Evolutionary conservation across 2,797 vertebrate species (phyloP), one percentile per base, ranked within the genome.

Genomic region (Oryzias dopingdopingensis): DNA sequence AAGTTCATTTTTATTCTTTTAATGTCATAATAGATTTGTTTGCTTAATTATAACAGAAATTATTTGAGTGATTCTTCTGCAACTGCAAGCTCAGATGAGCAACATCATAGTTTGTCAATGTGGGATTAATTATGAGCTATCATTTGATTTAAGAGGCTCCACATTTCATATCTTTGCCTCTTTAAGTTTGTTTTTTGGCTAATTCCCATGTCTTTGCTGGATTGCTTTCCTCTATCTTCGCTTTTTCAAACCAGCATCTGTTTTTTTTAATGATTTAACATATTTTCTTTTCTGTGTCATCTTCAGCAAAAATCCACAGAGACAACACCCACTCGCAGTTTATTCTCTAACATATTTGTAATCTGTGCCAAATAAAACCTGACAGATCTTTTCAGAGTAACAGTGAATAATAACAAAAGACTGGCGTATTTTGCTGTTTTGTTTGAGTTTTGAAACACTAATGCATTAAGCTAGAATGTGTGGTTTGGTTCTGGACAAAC

Each of bases 341-440:
- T 49, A 13, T 42, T 46, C 29, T 49, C 14, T 10, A 32, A 10
- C 29, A 32, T 29, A 37, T 61, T 58, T 58, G 44, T 58, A 48
- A 66, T 50, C 42, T 20, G 26, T 46, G 15, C 26, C 18, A 54
- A 63, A 22, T 17, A 4, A 37, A 37, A 37, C 32, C 32, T n/a
- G 15, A 53, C 3, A 57, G 10, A 52, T 20, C 40, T 40, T n/a
- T 7, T 56, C 42, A 64, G 32, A 45, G 10, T 56, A 43, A 45
- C 52, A 44, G 42, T 56, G 37, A 63, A 42, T 48, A 55, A 37
- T 29, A 26, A 12, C 45, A 52, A 43, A n/a, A 44, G 59, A 61
- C 23, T 18, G 41, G 12, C 57, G 32, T n/a, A 24, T 17, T 49
- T 58, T 52, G 24, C 37, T 48, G 26, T 13, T 12, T 15, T 49